phyloP scores from a whole-genome alignment of 2,113 vertebrate genomes.

The Salminus brasiliensis region DNA sequence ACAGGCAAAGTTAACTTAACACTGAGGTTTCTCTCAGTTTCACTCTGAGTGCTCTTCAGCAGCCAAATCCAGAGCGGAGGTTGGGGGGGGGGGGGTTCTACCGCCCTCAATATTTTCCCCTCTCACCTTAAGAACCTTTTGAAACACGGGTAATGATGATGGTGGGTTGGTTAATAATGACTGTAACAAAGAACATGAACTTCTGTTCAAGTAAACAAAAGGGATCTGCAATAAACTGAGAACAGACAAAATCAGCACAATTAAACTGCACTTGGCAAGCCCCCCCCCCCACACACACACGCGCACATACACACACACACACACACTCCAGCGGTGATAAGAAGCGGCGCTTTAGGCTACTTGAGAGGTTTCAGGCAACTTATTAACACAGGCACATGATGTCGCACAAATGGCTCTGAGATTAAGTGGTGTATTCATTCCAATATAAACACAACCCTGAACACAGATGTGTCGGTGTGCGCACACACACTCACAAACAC shows the following conservation, averaged over 20 bases:
- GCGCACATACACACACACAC: neutral
- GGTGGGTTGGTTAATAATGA: too few species aligned
- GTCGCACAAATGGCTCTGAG: conserved; percentile 35
- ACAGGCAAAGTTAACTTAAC: too few species aligned
- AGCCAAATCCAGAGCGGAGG: too few species aligned
- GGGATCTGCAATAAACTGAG: too few species aligned
- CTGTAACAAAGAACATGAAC: too few species aligned
- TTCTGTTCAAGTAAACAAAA: too few species aligned
- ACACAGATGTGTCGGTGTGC: conserved; percentile 51
- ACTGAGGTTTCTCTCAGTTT: too few species aligned
- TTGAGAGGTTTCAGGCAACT: conserved; percentile 42
- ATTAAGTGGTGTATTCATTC: conserved; percentile 51
- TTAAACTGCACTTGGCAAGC: neutral
- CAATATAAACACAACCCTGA: conserved; percentile 47
- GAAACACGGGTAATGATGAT: too few species aligned
- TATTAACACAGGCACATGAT: conserved; percentile 38
- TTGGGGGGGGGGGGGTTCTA: too few species aligned
- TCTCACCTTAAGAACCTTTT: too few species aligned
- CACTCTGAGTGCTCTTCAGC: too few species aligned
- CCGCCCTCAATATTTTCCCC: too few species aligned
- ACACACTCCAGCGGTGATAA: neutral
- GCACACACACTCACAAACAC: conserved; percentile 34
- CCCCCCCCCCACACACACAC: neutral
- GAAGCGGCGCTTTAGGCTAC: conserved; percentile 33
- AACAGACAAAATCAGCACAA: neutral